Base-by-base conservation (phyloP, 2,888 invertebrate genomes). In the Tetropium fuscum region DNA sequence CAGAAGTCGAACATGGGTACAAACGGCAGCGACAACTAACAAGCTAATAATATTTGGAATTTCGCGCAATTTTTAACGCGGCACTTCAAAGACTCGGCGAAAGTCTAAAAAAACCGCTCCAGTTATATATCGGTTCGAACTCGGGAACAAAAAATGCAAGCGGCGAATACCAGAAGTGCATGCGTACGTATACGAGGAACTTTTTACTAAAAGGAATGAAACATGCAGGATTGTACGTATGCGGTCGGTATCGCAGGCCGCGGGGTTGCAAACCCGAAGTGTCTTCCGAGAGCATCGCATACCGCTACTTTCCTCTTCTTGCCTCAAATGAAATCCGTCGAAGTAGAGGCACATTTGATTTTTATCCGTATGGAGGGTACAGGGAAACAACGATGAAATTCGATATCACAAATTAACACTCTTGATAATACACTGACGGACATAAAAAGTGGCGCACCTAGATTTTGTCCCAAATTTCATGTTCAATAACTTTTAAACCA, bases 1-100 rank as follows among this genome's bases (percentile, higher is more conserved):
- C 51, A 53, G 60, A 53, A 53, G 54, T 57, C 49, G 59, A 55
- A 62, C 60, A 58, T 54, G 58, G 60, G 55, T 57, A 47, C 41
- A 63, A 61, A 67, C 63, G 48, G 64, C 58, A 66, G 71, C 73
- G 71, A 76, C 77, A 74, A 74, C 79, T 81, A 81, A 81, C 80
- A 79, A 81, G 80, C 79, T 78, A 75, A 74, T 78, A 81, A 81
- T 82, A 81, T 82, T 82, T 81, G 81, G 80, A 81, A 82, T 82
- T 81, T 82, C 80, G 80, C 79, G 75, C 80, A 77, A 82, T 82
- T 82, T 82, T 82, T 82, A 81, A 79, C 77, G 81, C 81, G 81
- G 81, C 71, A 77, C 69, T 75, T 80, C 80, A 82, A 82, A 81
- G 81, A 68, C 65, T 63, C 69, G 62, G 68, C 71, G 67, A 63